phyloP scores from a whole-genome alignment of 2,888 invertebrate genomes.

The Sacculina carcini region DNA sequence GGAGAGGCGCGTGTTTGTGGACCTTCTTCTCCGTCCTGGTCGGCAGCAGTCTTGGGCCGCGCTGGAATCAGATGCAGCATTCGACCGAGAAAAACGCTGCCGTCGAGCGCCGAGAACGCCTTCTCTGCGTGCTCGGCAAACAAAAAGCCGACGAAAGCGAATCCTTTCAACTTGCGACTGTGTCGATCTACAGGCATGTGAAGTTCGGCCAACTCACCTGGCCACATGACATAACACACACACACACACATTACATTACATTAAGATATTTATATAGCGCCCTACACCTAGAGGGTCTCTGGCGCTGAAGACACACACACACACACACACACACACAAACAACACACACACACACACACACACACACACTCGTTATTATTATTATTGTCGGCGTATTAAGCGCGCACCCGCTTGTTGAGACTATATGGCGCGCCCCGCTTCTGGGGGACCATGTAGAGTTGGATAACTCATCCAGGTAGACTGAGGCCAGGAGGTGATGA shows the following conservation, averaged over 20 bases:
- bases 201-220: constrained; percentile 61
- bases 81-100: constrained; percentile 66
- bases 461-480: too few relatives aligned
- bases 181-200: constrained; percentile 60
- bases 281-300: too few relatives aligned
- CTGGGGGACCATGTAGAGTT: too few relatives aligned
- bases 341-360: too few relatives aligned
- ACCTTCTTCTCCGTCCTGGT: constrained; percentile 10
- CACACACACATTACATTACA: background rate
- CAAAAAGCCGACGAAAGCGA: constrained; percentile 69
- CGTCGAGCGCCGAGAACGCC: constrained; percentile 68
- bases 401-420: too few relatives aligned
- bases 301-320: too few relatives aligned
- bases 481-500: constrained; percentile 2
- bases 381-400: too few relatives aligned
- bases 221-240: constrained; percentile 9
- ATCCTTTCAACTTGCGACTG: constrained; percentile 64
- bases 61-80: constrained; percentile 80
- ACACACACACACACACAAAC: too few relatives aligned
- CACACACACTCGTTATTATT: too few relatives aligned
- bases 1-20: too few relatives aligned
- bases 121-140: constrained; percentile 83
- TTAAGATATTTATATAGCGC: too few relatives aligned
- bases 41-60: constrained; percentile 29
- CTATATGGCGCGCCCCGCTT: too few relatives aligned